phyloP scores from a whole-genome alignment of 30 jellyfish, hydroid and myxozoan species.

The Phacellophora camtschatica region DNA sequence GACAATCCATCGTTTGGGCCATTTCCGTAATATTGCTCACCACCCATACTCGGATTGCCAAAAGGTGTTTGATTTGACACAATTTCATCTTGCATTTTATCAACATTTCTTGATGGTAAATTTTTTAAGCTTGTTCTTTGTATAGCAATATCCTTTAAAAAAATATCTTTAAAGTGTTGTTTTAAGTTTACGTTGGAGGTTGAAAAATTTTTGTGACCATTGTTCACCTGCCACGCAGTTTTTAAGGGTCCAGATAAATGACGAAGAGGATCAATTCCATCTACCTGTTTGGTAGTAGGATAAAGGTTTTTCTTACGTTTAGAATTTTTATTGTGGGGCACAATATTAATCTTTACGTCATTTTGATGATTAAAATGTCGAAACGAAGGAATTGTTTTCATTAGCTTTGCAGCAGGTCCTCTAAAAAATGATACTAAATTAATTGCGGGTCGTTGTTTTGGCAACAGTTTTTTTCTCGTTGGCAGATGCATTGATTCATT shows the following conservation, averaged over 20 bases:
- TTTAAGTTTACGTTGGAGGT: background rate
- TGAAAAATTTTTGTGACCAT: background rate
- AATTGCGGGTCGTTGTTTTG: slow-evolving; percentile 34
- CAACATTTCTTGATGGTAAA: background rate
- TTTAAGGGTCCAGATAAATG: background rate
- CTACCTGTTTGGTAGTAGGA: background rate
- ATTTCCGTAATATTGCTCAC: background rate
- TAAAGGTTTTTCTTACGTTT: background rate
- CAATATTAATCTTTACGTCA: slow-evolving; percentile 22
- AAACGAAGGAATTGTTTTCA: slow-evolving; percentile 7
- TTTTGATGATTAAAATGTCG: background rate
- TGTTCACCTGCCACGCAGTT: background rate
- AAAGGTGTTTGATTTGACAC: background rate
- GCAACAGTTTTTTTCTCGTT: background rate
- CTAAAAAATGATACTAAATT: slow-evolving; percentile 54
- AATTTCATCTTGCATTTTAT: background rate
- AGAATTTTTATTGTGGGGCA: background rate
- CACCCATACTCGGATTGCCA: background rate
- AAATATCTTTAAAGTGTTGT: background rate
- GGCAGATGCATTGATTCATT: slow-evolving; percentile 3
- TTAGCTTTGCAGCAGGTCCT: slow-evolving; percentile 54
- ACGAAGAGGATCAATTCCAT: background rate
- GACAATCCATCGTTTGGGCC: background rate
- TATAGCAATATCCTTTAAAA: no score
- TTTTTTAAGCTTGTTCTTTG: no score